Conservation (phyloP, 2,797 vertebrate genomes). For the Aratinga solstitialis region DNA sequence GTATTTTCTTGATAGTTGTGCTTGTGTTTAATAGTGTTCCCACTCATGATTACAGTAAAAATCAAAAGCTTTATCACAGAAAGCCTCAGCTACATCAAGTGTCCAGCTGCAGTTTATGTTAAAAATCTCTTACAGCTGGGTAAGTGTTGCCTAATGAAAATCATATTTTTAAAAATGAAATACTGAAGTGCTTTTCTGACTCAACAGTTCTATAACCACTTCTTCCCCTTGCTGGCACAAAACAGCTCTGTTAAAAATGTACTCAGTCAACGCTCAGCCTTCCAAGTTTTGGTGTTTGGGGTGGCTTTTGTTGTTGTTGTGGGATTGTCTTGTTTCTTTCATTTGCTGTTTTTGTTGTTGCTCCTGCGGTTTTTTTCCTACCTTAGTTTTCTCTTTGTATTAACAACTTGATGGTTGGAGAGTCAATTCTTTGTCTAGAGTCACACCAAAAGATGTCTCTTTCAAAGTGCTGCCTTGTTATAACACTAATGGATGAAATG, state of each 20-base stretch:
- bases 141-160: neutral
- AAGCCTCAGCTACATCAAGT: neutral
- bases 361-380: neutral
- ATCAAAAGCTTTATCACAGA: neutral
- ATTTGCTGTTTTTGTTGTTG: neutral
- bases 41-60: neutral
- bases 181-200: neutral
- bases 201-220: neutral
- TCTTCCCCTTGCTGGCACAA: neutral
- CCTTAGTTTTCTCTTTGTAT: neutral
- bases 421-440: neutral
- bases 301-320: neutral
- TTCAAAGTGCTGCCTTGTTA: neutral
- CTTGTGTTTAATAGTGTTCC: neutral
- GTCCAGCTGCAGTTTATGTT: neutral
- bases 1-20: neutral
- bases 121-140: neutral
- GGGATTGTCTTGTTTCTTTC: neutral
- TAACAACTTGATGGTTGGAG: neutral
- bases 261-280: neutral
- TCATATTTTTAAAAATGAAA: neutral
- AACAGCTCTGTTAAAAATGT: neutral
- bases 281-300: neutral
- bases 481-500: neutral
- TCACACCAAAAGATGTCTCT: rapidly evolving